Evolutionary conservation across 2,888 invertebrate species (phyloP), one percentile per base, ranked within the genome.

Genomic region (Acholoe squamosa): DNA sequence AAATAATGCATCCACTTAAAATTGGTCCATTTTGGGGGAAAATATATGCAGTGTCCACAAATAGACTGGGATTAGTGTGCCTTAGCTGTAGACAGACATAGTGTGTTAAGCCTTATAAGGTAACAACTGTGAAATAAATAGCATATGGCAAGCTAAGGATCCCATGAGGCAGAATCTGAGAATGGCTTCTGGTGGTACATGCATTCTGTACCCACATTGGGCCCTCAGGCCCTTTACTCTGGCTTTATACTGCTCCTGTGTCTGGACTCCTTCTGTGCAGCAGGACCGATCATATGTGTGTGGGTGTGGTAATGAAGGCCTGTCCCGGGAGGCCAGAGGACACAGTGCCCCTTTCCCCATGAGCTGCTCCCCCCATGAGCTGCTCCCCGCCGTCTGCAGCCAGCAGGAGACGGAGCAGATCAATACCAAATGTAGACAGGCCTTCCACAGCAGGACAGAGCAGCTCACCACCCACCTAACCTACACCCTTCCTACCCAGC

Each of bases 361-460:
- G 61, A 61, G 61, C 61, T 61, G 61, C 61, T 61, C 61, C 43
- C 61, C n/a, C 3, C 61, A 43, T n/a, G 61, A 61, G 61, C 61
- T 61, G 61, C 61, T 71, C 71, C 71, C 71, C 14, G 25, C 71
- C 71, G 71, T 71, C 71, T 71, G 71, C 71, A 71, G 71, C 71
- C 71, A 28, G 71, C 71, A 71, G 71, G 71, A 61, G 61, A 61
- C 61, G 61, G 61, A 71, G 71, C 71, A 71, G 71, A 71, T 71
- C 71, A 71, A 71, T 71, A 71, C 71, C 71, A 71, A 71, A 71
- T 71, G 71, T 71, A 71, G 71, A 71, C 71, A 71, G 71, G 3
- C 71, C 71, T 43, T 10, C 43, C 43, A 25, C 28, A 71, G 71
- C 71, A 71, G 71, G 71, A 71, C 71, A 71, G 71, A n/a, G 71